phyloP scores from a whole-genome alignment of 2,797 vertebrate species.

The Microctenopoma stevenorrisi region DNA sequence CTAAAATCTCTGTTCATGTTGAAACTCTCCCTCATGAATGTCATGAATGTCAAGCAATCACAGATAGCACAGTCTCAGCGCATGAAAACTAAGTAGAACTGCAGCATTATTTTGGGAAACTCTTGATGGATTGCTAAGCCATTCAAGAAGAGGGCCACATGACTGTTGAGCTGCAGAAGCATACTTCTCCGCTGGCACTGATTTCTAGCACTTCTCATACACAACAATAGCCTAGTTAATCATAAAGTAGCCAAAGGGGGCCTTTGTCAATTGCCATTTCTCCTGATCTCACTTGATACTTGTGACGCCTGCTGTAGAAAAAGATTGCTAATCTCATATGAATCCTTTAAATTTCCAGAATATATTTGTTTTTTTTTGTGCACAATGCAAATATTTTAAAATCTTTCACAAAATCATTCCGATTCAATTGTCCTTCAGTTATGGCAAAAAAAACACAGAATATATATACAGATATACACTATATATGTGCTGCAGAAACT shows the following conservation, averaged over 20 bases:
- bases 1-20: background rate
- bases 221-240: slow-evolving; percentile 2
- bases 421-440: background rate
- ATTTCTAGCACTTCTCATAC: background rate
- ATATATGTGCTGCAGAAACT: no score
- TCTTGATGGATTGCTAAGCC: slow-evolving; percentile 2
- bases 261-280: no score
- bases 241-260: background rate
- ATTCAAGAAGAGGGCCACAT: slow-evolving; percentile 10
- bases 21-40: background rate
- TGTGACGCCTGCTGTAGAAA: background rate
- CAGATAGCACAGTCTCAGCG: slow-evolving; percentile 12
- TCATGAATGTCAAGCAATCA: slow-evolving; percentile 5
- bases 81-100: slow-evolving; percentile 13
- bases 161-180: slow-evolving; percentile 8
- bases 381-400: background rate
- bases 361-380: background rate
- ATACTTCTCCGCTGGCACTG: background rate
- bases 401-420: background rate
- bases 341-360: no score
- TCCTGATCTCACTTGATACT: no score
- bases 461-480: no score
- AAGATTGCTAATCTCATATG: background rate
- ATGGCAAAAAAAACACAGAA: no score
- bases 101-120: background rate